phyloP scores from a whole-genome alignment of 1,140 invertebrate genomes.

The Palaemon carinicauda region DNA sequence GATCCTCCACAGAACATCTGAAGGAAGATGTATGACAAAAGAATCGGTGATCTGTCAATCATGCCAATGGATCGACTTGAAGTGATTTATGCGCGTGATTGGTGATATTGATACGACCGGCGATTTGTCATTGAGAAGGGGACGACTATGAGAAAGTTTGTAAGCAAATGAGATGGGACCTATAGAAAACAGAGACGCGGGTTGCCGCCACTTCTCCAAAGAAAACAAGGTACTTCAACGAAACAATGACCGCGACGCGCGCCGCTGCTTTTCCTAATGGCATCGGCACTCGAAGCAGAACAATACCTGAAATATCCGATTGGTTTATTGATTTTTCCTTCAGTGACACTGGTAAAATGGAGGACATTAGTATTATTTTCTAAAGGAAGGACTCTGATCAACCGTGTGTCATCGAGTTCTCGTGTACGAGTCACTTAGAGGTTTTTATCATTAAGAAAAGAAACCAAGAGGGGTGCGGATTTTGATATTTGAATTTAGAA shows the following conservation, averaged over 20 bases:
- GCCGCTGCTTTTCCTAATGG: neutral
- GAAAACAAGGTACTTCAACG: constrained; percentile 25
- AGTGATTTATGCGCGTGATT: constrained; percentile 54
- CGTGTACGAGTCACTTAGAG: constrained; percentile 39
- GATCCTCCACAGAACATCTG: neutral
- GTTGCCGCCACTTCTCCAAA: neutral
- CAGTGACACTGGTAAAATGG: neutral
- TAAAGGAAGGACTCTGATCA: neutral
- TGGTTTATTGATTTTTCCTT: constrained; percentile 2
- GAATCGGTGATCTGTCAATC: constrained; percentile 39
- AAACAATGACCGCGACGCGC: constrained; percentile 21
- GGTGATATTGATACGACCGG: constrained; percentile 44
- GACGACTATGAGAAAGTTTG: neutral
- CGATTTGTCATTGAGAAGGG: constrained; percentile 2
- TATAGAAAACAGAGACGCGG: constrained; percentile 10
- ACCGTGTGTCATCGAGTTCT: constrained; percentile 16
- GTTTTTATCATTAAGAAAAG: constrained; percentile 10
- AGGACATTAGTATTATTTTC: neutral
- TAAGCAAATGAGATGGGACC: constrained; percentile 49
- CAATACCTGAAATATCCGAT: neutral
- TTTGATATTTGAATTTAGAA: neutral
- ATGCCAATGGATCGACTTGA: constrained; percentile 40
- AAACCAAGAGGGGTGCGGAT: neutral
- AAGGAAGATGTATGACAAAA: constrained; percentile 40
- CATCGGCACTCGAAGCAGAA: neutral